Base-by-base conservation (phyloP, 1,140 invertebrate genomes). In the Anastrepha obliqua region DNA sequence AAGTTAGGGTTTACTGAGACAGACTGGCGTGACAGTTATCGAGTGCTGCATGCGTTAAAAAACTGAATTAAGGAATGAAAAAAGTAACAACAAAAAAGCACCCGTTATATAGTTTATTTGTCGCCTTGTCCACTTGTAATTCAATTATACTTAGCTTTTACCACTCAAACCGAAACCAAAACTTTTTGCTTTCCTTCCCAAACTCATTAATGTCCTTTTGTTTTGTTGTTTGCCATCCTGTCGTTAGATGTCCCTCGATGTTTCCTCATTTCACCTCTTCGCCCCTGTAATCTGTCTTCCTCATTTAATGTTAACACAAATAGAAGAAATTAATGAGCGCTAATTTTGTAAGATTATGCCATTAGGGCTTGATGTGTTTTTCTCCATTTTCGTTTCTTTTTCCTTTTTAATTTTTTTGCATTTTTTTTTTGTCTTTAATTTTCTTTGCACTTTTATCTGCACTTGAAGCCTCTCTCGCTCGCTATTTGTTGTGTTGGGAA, bases 341-440 rank as follows among this genome's bases (percentile, higher is more conserved):
- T 91, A 92, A 92, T 92, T 92, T 92, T 91, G 90, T 90, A 87
- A 92, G 90, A 92, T 92, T 91, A 92, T 44, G 59, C 85, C 85
- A 60, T 86, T 86, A 85, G 58, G 58, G 17, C 44, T 81, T 81
- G 47, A 8, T 81, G 17, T 81, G 5, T 62, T 86, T 15, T 86
- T 42, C 59, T 62, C 39, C 17, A 13, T 29, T 74, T 74, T 74
- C 39, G 0, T 39, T 42, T 74, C 39, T 58, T 85, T 59, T 85
- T 85, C 9, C 58, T 85, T 17, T 13, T 47, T 39, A 74, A n/a
- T 81, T 58, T 20, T 55, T 81, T 55, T 9, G 17, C 0, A 7
- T 7, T 29, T 67, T 81, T 29, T 55, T 81, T 81, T 47, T 20
- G 51, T 81, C 9, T 7, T 51, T 9, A 0, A 11, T 74, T 55